Base-by-base conservation (phyloP, 2,797 vertebrate genomes). In the Sebastes oblongus region DNA sequence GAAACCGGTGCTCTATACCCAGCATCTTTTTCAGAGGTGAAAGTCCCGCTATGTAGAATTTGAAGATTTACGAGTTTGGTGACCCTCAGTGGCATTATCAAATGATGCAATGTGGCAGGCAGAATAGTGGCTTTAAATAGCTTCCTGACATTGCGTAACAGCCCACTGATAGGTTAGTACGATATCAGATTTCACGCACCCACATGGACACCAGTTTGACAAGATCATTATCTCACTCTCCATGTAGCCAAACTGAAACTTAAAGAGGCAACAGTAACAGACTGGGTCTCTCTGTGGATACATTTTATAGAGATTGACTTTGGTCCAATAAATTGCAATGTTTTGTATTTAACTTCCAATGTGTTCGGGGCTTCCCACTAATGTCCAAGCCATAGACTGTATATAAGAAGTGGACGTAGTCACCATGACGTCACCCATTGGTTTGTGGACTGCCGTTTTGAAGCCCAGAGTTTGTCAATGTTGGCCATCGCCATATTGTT, bases 131-230 rank as follows among this genome's bases (percentile, higher is more conserved):
- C 56, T 68, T 66, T 73, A 60, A 85, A 82, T 74, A 72, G n/a
- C 52, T 75, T 34, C 42, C 52, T 78, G 67, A 42, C 52, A 55
- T 10, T 6, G 36, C 18, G 29, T 16, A 32, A 59, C 11, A 55
- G 39, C 39, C 9, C 25, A 34, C 22, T 42, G 66, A 78, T 22
- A 54, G 54, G 16, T 58, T 56, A 55, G 36, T 36, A 34, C 34
- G 25, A 80, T 18, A 39, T 79, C 61, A 66, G 6, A 69, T 75
- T 78, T 75, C 70, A 68, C 22, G 9, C 73, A 25, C 36, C 18
- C 20, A 42, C 61, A 56, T 9, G 30, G 12, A 70, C 39, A 70
- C 34, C 60, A 75, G 55, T 71, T 60, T 81, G 71, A 72, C 67
- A 69, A 75, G 36, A 64, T 73, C 55, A 61, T 58, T 72, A 69